Percentiles rank a stretch among this genome's conserved stretches.
phyloP scores from a whole-genome alignment of 1,140 invertebrate genomes.

The Formica exsecta region DNA sequence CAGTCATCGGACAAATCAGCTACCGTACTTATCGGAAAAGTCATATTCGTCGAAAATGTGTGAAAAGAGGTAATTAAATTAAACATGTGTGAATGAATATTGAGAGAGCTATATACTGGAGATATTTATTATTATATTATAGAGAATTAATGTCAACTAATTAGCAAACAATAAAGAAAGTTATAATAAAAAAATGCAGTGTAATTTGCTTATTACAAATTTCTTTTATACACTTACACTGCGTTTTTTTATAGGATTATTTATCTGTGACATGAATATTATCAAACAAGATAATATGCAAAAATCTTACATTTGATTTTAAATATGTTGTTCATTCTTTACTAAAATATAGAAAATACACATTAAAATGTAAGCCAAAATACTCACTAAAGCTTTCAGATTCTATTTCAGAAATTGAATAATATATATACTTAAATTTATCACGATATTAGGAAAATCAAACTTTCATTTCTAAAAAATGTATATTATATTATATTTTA shows the following conservation, averaged over 20 bases:
- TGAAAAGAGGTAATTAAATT: neutral
- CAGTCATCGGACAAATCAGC: neutral
- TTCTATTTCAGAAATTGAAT: neutral
- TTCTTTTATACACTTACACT: conserved; percentile 3
- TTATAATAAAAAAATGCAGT: neutral
- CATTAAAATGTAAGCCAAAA: neutral
- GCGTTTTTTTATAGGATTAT: neutral
- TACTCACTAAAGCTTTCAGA: neutral
- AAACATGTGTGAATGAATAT: conserved; percentile 2
- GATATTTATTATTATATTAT: conserved; percentile 22
- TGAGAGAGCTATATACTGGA: neutral
- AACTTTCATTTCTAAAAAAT: neutral
- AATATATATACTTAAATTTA: neutral
- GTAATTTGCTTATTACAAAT: neutral
- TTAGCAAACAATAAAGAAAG: neutral
- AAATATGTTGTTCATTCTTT: neutral
- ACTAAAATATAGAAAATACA: neutral
- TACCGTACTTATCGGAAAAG: neutral
- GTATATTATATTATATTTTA: neutral
- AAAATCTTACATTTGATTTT: conserved; percentile 4
- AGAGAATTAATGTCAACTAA: conserved; percentile 11
- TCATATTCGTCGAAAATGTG: neutral
- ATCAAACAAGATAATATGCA: neutral
- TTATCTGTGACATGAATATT: neutral
- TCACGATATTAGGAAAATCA: neutral